phyloP scores from a whole-genome alignment of 2,888 invertebrate species.

The Ophonus ardosiacus region DNA sequence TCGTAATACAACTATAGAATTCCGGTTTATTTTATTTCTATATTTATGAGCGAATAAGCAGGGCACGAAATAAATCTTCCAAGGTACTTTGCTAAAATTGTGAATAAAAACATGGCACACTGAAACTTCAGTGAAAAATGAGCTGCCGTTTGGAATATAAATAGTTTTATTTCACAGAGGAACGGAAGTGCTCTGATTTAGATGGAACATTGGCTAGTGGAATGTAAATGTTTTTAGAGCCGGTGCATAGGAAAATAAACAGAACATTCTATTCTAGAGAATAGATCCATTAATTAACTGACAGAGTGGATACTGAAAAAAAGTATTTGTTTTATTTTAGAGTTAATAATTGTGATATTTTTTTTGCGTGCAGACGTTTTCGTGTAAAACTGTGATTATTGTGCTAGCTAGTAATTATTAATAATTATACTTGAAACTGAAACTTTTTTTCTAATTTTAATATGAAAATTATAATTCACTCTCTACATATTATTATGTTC shows the following conservation, averaged over 20 bases:
- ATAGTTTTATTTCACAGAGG: conserved; percentile 42
- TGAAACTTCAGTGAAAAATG: conserved; percentile 31
- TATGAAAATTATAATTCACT: neutral
- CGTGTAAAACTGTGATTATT: neutral
- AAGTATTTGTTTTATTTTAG: neutral
- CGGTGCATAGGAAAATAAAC: conserved; percentile 8
- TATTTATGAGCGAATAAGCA: neutral
- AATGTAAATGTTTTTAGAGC: conserved; percentile 45
- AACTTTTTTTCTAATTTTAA: neutral
- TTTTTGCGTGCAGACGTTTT: neutral
- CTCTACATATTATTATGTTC: neutral
- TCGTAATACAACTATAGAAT: neutral
- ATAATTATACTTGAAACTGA: neutral
- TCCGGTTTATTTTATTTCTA: neutral
- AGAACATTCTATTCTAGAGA: neutral
- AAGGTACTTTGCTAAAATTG: neutral
- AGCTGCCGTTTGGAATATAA: conserved; percentile 38
- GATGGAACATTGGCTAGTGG: conserved; percentile 34
- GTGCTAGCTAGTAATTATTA: neutral
- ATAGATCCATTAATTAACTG: conserved; percentile 20
- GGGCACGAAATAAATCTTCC: neutral
- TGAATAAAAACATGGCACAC: conserved; percentile 11
- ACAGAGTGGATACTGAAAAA: neutral
- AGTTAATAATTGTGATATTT: neutral
- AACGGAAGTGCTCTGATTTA: conserved; percentile 46